A percentile compares a stretch with the other conserved stretches of the same genome.
Evolutionary conservation across 2,888 invertebrate species (phyloP).

Genomic region (Biston stratarius): DNA sequence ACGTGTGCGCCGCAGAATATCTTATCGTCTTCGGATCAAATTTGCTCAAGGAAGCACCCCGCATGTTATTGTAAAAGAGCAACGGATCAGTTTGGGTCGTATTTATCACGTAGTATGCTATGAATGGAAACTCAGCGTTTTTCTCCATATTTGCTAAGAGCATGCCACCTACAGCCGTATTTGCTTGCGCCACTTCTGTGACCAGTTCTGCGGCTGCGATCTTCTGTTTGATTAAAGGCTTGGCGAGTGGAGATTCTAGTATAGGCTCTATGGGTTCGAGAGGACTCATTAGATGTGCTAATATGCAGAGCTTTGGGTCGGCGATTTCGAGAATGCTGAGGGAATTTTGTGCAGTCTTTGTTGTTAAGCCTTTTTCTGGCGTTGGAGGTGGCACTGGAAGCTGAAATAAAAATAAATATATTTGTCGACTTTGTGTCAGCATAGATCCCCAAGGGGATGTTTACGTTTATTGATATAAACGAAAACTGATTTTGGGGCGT

Average conservation of each 20-base stretch:
- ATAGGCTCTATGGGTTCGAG: slow-evolving; percentile 94
- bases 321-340: slow-evolving; percentile 93
- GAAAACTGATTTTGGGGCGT: no score
- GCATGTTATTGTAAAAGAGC: slow-evolving; percentile 94
- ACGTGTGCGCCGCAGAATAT: slow-evolving; percentile 94
- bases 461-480: no score
- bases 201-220: slow-evolving; percentile 92
- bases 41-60: slow-evolving; percentile 93
- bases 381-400: slow-evolving; percentile 88
- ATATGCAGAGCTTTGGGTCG: slow-evolving; percentile 95
- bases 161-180: slow-evolving; percentile 93
- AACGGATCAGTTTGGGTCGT: slow-evolving; percentile 94
- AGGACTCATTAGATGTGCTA: slow-evolving; percentile 96
- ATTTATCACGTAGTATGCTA: slow-evolving; percentile 96
- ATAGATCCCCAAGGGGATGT: no score
- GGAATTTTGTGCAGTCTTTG: slow-evolving; percentile 88
- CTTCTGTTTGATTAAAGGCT: slow-evolving; percentile 92
- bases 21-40: slow-evolving; percentile 92
- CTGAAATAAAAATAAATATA: slow-evolving; percentile 60
- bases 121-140: slow-evolving; percentile 96
- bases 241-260: slow-evolving; percentile 93
- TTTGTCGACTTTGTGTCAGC: no score
- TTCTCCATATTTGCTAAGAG: slow-evolving; percentile 96
- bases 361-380: slow-evolving; percentile 87
- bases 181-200: slow-evolving; percentile 90